phyloP scores from a whole-genome alignment of 2,888 invertebrate genomes.

The Ophonus ardosiacus region DNA sequence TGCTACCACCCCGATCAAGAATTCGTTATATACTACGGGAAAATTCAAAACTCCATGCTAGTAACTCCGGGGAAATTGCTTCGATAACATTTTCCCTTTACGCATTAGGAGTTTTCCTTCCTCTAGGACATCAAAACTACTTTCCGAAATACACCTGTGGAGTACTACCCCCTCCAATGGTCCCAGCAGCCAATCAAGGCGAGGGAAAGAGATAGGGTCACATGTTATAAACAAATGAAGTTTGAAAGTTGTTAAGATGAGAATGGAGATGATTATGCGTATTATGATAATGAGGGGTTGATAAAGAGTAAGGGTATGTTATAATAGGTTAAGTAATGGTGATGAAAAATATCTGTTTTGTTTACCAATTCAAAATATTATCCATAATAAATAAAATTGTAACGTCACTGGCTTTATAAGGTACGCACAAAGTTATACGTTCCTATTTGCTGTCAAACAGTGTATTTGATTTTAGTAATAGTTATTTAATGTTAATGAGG shows the following conservation, averaged over 20 bases:
- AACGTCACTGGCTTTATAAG: too few relatives aligned
- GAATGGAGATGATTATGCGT: too few relatives aligned
- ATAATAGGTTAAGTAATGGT: too few relatives aligned
- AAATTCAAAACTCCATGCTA: slow-evolving; percentile 43
- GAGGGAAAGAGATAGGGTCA: not conserved
- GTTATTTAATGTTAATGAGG: too few relatives aligned
- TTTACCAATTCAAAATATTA: too few relatives aligned
- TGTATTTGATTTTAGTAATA: too few relatives aligned
- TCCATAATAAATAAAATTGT: too few relatives aligned
- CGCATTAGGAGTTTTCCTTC: not conserved
- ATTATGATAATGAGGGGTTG: too few relatives aligned
- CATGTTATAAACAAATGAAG: slow-evolving; percentile 27
- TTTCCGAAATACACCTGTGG: slow-evolving; percentile 59
- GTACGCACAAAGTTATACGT: too few relatives aligned
- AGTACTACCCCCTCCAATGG: slow-evolving; percentile 22
- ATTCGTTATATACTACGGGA: slow-evolving; percentile 58
- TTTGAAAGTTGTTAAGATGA: not conserved
- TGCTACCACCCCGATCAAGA: slow-evolving; percentile 53
- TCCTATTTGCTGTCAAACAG: too few relatives aligned
- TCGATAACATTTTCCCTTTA: slow-evolving; percentile 16
- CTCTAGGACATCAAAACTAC: slow-evolving; percentile 25
- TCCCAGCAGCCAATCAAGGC: slow-evolving; percentile 26
- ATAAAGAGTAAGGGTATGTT: too few relatives aligned
- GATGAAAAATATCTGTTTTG: too few relatives aligned
- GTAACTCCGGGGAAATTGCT: not conserved